Evolutionary conservation across 2,888 invertebrate genomes (phyloP), one percentile per base, ranked within the genome.

Genomic region (Steromphala cineraria): DNA sequence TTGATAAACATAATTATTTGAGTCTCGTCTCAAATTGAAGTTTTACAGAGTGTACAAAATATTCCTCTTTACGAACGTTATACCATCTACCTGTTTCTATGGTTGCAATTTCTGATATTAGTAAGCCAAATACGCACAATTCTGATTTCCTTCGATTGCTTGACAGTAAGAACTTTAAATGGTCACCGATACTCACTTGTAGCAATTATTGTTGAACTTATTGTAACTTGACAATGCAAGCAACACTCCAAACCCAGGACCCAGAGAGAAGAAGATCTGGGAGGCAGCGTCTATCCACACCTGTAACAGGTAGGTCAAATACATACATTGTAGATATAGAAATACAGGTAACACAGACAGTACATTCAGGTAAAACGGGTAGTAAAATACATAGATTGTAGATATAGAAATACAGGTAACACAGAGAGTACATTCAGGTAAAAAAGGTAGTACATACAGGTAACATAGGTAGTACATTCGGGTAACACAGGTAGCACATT

Each of bases 271-370:
- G 94, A 98, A 98, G 88, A 98, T 97, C 94, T 98, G 98, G 1
- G 97, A 97, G 0, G 98, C 98, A 0, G 98, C 98, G 92, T 97
- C 98, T 81, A 97, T 96, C 98, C 98, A 98, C 10, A 97, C 97
- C 96, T 97, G 88, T 13, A 80, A 36, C 36, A 7, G 36, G 36
- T 4, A 36, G 36, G 36, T 4, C 36, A 36, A 36, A 36, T 36
- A 36, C 7, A 4, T 36, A 36, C 7, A 4, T 36, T 36, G 2
- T 36, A 4, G 4, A 36, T 36, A 36, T 4, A 36, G 7, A 4
- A 4, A 36, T 36, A n/a, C 67, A 36, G 36, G 36, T 36, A 36
- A n/a, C n/a, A n/a, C 36, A 36, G 36, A 36, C 3, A 3, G 62
- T 21, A 74, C 13, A 67, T 36, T 36, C 36, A 36, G 36, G 36